Base-by-base conservation (phyloP, 2,113 vertebrate species). In the Miniopterus natalensis region DNA sequence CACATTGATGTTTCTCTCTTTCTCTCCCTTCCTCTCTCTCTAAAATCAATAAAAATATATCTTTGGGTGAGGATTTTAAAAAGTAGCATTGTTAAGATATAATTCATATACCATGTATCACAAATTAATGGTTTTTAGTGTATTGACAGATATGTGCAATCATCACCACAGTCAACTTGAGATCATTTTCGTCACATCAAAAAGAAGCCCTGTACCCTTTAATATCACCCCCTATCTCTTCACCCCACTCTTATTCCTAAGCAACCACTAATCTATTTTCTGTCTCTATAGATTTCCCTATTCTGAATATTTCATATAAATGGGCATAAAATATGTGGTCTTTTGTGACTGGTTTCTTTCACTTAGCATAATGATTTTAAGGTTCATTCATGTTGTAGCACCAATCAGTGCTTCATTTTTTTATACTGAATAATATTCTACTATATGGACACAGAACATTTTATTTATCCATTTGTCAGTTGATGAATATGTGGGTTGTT, bases 231-330 rank as follows among this genome's bases (percentile, higher is more conserved):
- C 8, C 20, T 55, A 25, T 29, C 1, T 81, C 61, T 75, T 21
- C 51, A 77, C 8, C 11, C 45, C 8, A 14, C 4, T 13, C 9
- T 49, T 21, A 14, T 36, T 68, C 6, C n/a, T 68, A 77, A 68
- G 21, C 11, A 90, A 86, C 29, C 42, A 59, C 42, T 71, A 55
- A 57, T 85, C n/a, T 61, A 25, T 10, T 65, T 90, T 73, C 1
- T 2, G 40, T 83, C 15, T 73, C 29, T 53, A 55, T 25, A 79
- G 36, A 71, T 79, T 71, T 59, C 8, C 18, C 6, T 42, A 66
- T 59, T 85, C 47, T 74, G 8, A 1, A 74, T 90, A 78, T 74
- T 90, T 95, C 27, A 51, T 74, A 68, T 78, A 79, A 85, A 89
- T 75, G 31, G 14, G 21, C 3, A 77, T 5, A 45, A 6, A 74